A percentile compares a stretch with the other conserved stretches of the same genome.
Evolutionary conservation across 2,113 vertebrate species (phyloP).

Genomic region (Psilopogon haemacephalus): DNA sequence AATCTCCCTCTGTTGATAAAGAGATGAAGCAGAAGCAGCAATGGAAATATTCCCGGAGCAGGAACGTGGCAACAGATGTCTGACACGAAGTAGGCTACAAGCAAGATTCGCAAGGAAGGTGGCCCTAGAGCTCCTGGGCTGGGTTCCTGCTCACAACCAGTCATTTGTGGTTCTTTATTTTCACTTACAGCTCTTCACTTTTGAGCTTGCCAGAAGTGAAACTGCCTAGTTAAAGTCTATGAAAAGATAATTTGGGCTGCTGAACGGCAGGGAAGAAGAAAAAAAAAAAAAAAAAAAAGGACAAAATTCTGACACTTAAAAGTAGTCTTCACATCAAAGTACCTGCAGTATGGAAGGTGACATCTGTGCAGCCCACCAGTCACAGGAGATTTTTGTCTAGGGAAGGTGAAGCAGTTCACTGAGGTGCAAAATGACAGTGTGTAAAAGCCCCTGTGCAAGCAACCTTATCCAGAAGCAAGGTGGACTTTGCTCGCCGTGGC

Average conservation of each 20-base stretch:
- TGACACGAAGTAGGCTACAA: not conserved
- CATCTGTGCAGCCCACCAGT: not conserved
- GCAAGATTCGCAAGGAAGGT: accelerated
- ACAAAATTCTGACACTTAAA: not conserved
- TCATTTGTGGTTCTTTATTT: not conserved
- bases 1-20: not conserved
- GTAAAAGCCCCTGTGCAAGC: accelerated
- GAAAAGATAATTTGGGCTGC: not conserved
- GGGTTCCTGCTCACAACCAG: not conserved
- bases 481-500: accelerated
- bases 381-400: accelerated
- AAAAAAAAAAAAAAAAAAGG: no score
- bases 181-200: not conserved
- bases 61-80: accelerated
- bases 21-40: not conserved
- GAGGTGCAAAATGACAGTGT: accelerated
- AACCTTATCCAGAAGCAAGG: not conserved
- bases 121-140: not conserved
- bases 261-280: not conserved
- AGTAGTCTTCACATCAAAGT: accelerated
- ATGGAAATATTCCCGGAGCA: not conserved
- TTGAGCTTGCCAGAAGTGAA: not conserved
- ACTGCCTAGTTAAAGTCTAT: not conserved
- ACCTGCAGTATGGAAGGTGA: not conserved
- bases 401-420: not conserved